These are phyloP conservation scores for Eriocheir sinensis DNA, from an alignment of 1,140 invertebrate species.

Conservation along the genomic window DNA sequence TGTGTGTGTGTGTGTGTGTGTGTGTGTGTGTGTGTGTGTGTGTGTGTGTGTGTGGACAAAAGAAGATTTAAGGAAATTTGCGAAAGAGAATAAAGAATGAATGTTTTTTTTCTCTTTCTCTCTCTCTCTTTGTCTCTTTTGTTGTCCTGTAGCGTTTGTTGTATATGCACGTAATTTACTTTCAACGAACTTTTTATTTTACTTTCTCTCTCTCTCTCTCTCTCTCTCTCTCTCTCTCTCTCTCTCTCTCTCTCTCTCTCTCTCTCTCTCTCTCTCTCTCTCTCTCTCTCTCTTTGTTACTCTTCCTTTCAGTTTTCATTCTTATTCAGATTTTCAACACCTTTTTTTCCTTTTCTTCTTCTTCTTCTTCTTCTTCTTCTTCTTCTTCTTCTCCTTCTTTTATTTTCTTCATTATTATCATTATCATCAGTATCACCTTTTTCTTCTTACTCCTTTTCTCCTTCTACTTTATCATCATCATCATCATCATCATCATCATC, in stretches of 20 bases:
- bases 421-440: not conserved
- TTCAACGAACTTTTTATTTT: not conserved
- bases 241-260: not conserved
- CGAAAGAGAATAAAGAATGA: not conserved
- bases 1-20: constrained; percentile 22
- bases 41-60: not conserved
- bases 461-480: no score
- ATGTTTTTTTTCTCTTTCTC: no score
- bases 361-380: constrained; percentile 24
- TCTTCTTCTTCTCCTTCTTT: constrained; percentile 24
- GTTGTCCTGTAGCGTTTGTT: not conserved
- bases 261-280: constrained; percentile 38
- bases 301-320: not conserved
- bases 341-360: constrained; percentile 27
- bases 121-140: no score
- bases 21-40: constrained; percentile 22
- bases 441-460: no score
- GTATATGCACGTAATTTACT: not conserved
- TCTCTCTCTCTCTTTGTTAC: constrained; percentile 1
- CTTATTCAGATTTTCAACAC: not conserved
- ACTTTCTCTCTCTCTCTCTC: not conserved
- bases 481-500: no score
- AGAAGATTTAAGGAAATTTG: not conserved
- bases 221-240: constrained; percentile 49
- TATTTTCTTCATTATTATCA: not conserved